Conservation (phyloP, 2,113 vertebrate genomes). For the Uria lomvia region DNA sequence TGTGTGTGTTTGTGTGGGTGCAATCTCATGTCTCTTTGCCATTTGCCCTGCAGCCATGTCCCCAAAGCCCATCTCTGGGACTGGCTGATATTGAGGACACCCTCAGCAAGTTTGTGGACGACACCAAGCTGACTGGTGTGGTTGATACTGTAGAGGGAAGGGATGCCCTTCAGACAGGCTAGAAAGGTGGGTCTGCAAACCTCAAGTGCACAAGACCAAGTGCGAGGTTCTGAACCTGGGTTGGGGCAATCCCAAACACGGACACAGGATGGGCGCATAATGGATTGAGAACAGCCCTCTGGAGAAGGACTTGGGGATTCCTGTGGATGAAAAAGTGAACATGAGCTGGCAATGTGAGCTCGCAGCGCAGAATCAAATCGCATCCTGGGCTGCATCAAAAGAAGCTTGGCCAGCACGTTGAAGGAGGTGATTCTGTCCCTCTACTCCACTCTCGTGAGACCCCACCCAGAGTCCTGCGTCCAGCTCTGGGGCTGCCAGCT, state of each 20-base stretch:
- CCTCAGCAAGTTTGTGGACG: not conserved
- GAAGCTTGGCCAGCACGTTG: rapidly evolving
- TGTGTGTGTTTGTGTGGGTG: not conserved
- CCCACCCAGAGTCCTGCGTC: not conserved
- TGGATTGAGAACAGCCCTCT: not conserved
- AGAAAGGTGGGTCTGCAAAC: not conserved
- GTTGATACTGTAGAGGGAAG: not conserved
- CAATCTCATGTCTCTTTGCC: not conserved
- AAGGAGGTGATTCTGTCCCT: not conserved
- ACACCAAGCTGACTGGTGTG: not conserved
- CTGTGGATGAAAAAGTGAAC: not conserved
- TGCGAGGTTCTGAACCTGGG: not conserved
- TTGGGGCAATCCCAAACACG: not conserved
- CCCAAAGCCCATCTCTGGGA: not conserved
- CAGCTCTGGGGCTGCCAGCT: not conserved
- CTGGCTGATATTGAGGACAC: not conserved
- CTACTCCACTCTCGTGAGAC: not conserved
- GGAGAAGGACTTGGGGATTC: not conserved
- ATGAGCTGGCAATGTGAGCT: not conserved
- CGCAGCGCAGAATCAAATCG: not conserved
- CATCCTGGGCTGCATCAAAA: not conserved
- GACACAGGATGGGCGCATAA: not conserved
- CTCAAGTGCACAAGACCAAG: not conserved
- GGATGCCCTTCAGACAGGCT: not conserved
- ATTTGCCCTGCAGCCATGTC: not conserved